Evolutionary conservation across 2,888 invertebrate genomes (phyloP), one percentile per base, ranked within the genome.

Genomic region (Drosophila mercatorum): DNA sequence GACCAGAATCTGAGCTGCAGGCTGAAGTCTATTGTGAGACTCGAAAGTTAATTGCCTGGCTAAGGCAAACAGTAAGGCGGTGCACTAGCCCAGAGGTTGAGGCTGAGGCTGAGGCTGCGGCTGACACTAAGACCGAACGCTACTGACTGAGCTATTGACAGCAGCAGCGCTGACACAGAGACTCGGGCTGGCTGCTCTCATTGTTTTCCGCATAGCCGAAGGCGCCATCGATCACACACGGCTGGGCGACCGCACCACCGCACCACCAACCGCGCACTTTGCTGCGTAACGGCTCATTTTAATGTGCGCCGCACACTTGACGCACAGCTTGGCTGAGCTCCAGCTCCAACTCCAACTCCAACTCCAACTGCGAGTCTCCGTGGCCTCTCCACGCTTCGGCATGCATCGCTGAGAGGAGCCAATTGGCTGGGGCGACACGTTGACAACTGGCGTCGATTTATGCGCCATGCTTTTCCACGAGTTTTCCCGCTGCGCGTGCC

Each of bases 371-470:
- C 22, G 22, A 22, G 1, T 22, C 22, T 22, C 22, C 22, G 22
- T 22, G 22, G 22, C 2, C 22, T 22, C 22, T 22, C 44, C 44
- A 10, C 34, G 51, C 57, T 53, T 56, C 52, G 72, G 56, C 72
- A 71, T 61, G 58, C 66, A 71, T 17, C 53, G 44, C 34, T 26
- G 34, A 44, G 31, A 47, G 34, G 5, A 36, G 55, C 46, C 67
- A 43, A 49, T 60, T 55, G 31, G 44, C 14, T 68, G 41, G 36
- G 68, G 71, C 64, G 80, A 79, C 77, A 70, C 44, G 71, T 82
- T 82, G 82, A 81, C 84, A 82, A 63, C 75, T 72, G 79, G 78
- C 86, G 81, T 80, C 83, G 76, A 79, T 81, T 86, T 86, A 80
- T 80, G 72, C 65, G 68, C 72, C 58, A 68, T 10, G 67, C 58